Evolutionary conservation across 2,888 invertebrate species (phyloP), one percentile per base, ranked within the genome.

Genomic region (Ctenicera cuprea): DNA sequence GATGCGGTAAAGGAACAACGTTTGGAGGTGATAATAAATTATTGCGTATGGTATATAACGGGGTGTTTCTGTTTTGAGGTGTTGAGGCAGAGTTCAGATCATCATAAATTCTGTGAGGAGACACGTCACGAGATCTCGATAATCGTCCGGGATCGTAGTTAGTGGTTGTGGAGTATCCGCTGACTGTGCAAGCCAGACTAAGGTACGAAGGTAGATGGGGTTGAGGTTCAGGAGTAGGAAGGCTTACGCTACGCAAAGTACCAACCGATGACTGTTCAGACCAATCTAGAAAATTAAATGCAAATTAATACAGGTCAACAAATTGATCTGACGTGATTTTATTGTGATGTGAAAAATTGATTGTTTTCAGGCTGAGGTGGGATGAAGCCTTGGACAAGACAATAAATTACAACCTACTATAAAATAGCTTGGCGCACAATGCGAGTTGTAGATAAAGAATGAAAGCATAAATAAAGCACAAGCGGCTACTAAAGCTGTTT

Each of bases 171-270:
- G 95, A 94, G 85, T 97, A 97, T 3, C 97, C 97, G 87, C 95
- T 96, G 64, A 97, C 95, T 18, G 96, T 95, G 85, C 96, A 95
- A 63, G 97, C 96, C 75, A 97, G 88, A 82, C 95, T 95, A 69
- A 97, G 88, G 85, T 97, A 97, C 71, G 96, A 96, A 0, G 97
- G 97, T 83, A 95, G 93, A 85, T 94, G 94, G 14, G 83, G 81
- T 59, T 83, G 83, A 88, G 81, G 79, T 30, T 82, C 79, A 18
- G 83, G 83, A 3, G 83, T 81, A 38, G 81, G 67, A 43, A 89
- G 77, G 76, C 87, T 88, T 74, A 88, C 81, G 77, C 90, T 90
- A 80, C 88, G 87, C 70, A 90, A 83, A 3, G 90, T 90, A 76
- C 87, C 89, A 74, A 87, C 84, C 43, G 89, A 88, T 52, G 88